Evolutionary conservation across 1,140 invertebrate genomes (phyloP).

Genomic region (Conus betulinus): DNA sequence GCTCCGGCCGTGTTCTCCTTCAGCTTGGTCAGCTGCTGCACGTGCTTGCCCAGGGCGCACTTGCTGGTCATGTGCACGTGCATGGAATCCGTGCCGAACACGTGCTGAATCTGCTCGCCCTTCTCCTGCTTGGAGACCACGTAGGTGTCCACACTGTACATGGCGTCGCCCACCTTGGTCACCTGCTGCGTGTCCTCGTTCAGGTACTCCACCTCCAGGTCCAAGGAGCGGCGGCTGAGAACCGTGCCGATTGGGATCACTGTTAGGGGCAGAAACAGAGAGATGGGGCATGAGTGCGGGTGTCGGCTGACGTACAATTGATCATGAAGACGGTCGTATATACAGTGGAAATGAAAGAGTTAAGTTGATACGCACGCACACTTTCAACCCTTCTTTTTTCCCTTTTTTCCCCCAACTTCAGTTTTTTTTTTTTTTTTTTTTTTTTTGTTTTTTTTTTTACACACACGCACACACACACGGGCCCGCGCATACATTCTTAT

Average conservation of each 20-base stretch:
- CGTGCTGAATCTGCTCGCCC: conserved; percentile 43
- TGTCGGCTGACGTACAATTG: too few relatives aligned
- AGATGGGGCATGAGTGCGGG: too few relatives aligned
- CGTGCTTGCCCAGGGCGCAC: conserved; percentile 53
- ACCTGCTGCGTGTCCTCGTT: conserved; percentile 44
- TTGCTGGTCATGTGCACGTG: conserved; percentile 52
- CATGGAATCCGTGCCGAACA: conserved; percentile 52
- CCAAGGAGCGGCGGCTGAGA: conserved; percentile 43
- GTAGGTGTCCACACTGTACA: conserved; percentile 57
- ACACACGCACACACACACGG: too few relatives aligned
- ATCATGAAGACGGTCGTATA: too few relatives aligned
- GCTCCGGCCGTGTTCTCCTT: conserved; percentile 46
- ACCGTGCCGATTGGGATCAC: conserved; percentile 52
- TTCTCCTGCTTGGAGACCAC: conserved; percentile 49
- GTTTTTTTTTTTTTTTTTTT: too few relatives aligned
- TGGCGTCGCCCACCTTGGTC: conserved; percentile 37
- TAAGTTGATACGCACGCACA: too few relatives aligned
- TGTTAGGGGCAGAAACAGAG: conserved; percentile 30
- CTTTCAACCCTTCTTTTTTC: too few relatives aligned
- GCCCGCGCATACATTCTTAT: too few relatives aligned
- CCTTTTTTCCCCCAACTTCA: too few relatives aligned
- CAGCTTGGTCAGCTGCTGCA: conserved; percentile 53
- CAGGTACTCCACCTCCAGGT: conserved; percentile 56
- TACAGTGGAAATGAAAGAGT: too few relatives aligned
- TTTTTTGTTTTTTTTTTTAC: too few relatives aligned